Percentiles rank a stretch among this genome's conserved stretches.
Conservation (phyloP, 2,797 vertebrate genomes). For the Dermochelys coriacea region DNA sequence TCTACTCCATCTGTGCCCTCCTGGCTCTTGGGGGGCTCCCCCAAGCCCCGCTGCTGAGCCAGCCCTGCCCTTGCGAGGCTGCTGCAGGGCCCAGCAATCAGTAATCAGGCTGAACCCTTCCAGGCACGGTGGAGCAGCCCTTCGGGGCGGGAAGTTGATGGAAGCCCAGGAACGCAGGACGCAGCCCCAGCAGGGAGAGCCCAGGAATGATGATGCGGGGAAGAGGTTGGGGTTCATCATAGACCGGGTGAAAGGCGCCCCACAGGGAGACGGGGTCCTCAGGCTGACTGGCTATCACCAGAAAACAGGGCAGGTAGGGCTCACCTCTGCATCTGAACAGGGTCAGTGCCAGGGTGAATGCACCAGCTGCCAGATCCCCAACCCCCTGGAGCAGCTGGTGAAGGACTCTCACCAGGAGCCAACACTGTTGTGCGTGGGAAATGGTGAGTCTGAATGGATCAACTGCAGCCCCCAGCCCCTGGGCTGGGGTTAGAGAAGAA, state of each 20-base stretch:
- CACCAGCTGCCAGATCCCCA: not conserved
- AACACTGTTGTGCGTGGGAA: not conserved
- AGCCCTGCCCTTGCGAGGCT: no score
- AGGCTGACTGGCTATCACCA: slow-evolving; percentile 65
- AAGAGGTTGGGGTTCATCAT: slow-evolving; percentile 48
- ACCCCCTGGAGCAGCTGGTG: not conserved
- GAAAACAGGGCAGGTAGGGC: slow-evolving; percentile 56
- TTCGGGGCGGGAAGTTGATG: not conserved
- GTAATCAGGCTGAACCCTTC: not conserved
- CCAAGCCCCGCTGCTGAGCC: not conserved
- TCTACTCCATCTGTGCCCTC: not conserved
- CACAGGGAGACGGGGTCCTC: slow-evolving; percentile 59
- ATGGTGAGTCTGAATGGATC: not conserved
- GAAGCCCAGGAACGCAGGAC: not conserved
- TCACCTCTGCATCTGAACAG: not conserved
- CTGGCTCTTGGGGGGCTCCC: not conserved
- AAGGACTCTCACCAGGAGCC: not conserved
- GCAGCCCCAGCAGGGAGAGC: not conserved
- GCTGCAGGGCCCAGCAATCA: not conserved
- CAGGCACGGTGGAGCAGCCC: not conserved
- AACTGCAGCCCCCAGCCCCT: no score
- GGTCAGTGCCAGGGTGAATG: not conserved
- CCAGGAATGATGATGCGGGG: not conserved
- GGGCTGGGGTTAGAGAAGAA: no score
- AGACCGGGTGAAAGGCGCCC: slow-evolving; percentile 64